Percentiles rank a stretch among this genome's conserved stretches.
Evolutionary conservation across 2,888 invertebrate species (phyloP).

Genomic region (Melanotus villosus): DNA sequence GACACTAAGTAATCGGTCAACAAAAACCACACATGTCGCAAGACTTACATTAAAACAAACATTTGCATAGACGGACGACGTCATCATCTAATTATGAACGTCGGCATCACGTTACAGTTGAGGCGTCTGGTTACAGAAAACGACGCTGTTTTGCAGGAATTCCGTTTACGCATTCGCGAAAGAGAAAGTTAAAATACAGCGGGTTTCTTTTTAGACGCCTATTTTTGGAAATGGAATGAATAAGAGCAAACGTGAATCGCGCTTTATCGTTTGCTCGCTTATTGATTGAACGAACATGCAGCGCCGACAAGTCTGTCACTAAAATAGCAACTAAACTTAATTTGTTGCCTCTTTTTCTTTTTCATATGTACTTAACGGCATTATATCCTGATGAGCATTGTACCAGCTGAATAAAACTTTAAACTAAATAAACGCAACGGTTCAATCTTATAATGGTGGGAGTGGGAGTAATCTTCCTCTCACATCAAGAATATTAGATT

Average conservation of each 20-base stretch:
- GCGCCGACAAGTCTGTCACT: conserved; percentile 38
- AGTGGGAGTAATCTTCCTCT: too few species aligned
- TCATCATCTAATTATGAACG: background rate
- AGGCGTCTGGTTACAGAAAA: background rate
- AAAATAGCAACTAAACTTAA: conserved; percentile 31
- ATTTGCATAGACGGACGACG: background rate
- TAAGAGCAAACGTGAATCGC: conserved; percentile 24
- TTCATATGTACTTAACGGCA: too few species aligned
- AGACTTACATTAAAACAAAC: conserved; percentile 3
- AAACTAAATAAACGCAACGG: too few species aligned
- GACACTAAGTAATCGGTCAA: background rate
- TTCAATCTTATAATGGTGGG: too few species aligned
- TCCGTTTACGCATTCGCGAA: background rate
- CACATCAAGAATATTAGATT: too few species aligned
- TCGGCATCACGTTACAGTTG: background rate
- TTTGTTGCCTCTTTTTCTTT: conserved; percentile 1
- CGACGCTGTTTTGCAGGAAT: background rate
- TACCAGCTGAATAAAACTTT: too few species aligned
- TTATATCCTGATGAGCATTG: too few species aligned
- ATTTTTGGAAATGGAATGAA: background rate
- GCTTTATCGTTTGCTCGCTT: conserved; percentile 21
- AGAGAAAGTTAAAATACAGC: background rate
- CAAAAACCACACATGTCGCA: background rate
- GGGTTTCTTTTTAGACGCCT: background rate
- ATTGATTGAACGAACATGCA: conserved; percentile 21